These are phyloP conservation scores for Neogobius melanostomus DNA, from an alignment of 2,113 vertebrate species.

Conservation along the genomic window DNA sequence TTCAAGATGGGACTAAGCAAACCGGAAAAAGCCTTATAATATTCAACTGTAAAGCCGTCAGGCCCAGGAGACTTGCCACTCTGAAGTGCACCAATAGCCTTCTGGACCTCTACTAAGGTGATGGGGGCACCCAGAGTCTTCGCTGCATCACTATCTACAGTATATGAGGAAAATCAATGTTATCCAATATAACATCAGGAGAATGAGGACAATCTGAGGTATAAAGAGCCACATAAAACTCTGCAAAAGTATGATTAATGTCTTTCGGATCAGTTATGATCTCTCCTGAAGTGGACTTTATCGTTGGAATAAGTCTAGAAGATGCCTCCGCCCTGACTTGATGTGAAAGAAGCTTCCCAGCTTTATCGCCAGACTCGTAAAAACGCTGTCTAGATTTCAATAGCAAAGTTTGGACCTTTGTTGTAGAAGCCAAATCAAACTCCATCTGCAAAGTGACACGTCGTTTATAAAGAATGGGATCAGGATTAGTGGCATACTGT, in stretches of 20 bases:
- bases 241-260: neutral
- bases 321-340: neutral
- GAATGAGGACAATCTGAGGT: neutral
- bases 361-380: neutral
- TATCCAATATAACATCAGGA: neutral
- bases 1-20: neutral
- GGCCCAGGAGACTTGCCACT: neutral
- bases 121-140: neutral
- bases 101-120: neutral
- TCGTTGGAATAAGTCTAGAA: neutral
- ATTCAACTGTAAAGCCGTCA: neutral
- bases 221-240: neutral
- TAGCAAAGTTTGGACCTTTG: neutral
- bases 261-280: neutral
- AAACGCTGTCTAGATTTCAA: neutral
- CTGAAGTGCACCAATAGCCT: neutral
- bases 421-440: neutral
- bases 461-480: neutral
- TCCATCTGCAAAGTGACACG: neutral
- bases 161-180: neutral
- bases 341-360: neutral
- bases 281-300: neutral
- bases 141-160: neutral
- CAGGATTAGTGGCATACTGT: neutral
- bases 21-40: neutral